These are phyloP conservation scores for Drosophila eohydei DNA, from an alignment of 2,888 invertebrate genomes.

Conservation along the genomic window DNA sequence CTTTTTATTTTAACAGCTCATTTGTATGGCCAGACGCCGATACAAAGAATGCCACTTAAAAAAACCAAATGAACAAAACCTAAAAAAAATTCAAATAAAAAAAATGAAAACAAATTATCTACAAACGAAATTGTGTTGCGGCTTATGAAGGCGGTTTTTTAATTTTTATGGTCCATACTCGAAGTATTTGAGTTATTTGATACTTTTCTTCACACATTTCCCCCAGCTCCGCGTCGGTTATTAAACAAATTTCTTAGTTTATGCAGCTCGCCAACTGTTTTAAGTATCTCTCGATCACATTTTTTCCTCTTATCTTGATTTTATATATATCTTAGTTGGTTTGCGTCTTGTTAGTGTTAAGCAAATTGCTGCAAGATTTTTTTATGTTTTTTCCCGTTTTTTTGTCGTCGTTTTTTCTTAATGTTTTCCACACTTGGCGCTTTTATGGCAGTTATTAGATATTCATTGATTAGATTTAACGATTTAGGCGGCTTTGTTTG, in stretches of 20 bases:
- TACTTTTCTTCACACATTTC: constrained; percentile 75
- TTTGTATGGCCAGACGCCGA: constrained; percentile 39
- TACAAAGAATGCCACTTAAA: constrained; percentile 61
- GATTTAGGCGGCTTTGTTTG: constrained; percentile 36
- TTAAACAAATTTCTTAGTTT: constrained; percentile 55
- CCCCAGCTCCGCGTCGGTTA: constrained; percentile 22
- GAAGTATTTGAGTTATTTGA: constrained; percentile 68
- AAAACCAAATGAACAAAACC: not conserved
- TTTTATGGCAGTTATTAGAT: constrained; percentile 69
- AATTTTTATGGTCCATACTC: constrained; percentile 30
- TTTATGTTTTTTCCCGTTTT: constrained; percentile 36
- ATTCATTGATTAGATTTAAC: constrained; percentile 73
- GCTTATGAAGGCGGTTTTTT: constrained; percentile 43
- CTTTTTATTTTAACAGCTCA: constrained; percentile 78
- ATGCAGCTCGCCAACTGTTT: constrained; percentile 63
- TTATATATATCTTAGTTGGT: not conserved
- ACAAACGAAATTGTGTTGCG: constrained; percentile 30
- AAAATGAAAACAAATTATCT: constrained; percentile 1
- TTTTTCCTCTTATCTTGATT: constrained; percentile 12
- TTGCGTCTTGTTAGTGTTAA: constrained; percentile 11
- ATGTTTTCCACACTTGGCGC: constrained; percentile 75
- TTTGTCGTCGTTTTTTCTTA: constrained; percentile 41
- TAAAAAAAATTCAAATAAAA: not conserved
- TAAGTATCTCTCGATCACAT: constrained; percentile 43
- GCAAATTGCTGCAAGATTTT: constrained; percentile 41